A percentile compares a stretch with the other conserved stretches of the same genome.
These are phyloP conservation scores for Dendronephthya gigantea DNA, from an alignment of 64 coral and sea anemone species.

Conservation along the genomic window DNA sequence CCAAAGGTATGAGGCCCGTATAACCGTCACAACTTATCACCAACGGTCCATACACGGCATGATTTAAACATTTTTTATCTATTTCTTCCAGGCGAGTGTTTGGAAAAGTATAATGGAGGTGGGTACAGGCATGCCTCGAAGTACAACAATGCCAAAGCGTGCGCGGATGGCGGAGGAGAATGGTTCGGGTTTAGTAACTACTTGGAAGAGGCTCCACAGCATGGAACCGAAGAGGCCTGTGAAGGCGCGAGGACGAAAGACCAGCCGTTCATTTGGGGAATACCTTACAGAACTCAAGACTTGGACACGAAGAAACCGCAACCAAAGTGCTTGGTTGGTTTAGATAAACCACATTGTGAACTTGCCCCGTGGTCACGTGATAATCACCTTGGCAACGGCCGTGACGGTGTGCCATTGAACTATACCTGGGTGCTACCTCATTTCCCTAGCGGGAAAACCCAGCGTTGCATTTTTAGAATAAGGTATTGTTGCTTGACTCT, in stretches of 20 bases:
- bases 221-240: conserved; percentile 28
- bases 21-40: no score
- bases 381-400: conserved; percentile 96
- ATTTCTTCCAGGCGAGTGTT: conserved; percentile 52
- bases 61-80: neutral
- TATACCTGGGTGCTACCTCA: conserved; percentile 80
- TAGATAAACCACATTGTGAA: conserved; percentile 57
- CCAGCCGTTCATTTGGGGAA: conserved; percentile 40
- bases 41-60: no score
- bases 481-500: conserved; percentile 28
- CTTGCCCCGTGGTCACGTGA: conserved; percentile 63
- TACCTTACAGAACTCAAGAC: conserved; percentile 39
- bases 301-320: neutral
- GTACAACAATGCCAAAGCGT: conserved; percentile 62
- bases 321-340: conserved; percentile 55
- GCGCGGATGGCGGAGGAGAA: conserved; percentile 54
- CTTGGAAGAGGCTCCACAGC: conserved; percentile 39
- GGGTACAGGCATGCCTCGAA: conserved; percentile 59
- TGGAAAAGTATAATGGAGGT: conserved; percentile 56
- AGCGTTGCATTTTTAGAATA: conserved; percentile 73
- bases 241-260: conserved; percentile 2
- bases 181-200: conserved; percentile 85
- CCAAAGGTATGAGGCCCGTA: conserved; percentile 30
- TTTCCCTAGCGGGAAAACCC: conserved; percentile 60
- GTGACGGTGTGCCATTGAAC: conserved; percentile 66